Percentiles rank a stretch among this genome's conserved stretches.
phyloP scores from a whole-genome alignment of 2,797 vertebrate genomes.

The Falco rusticolus region DNA sequence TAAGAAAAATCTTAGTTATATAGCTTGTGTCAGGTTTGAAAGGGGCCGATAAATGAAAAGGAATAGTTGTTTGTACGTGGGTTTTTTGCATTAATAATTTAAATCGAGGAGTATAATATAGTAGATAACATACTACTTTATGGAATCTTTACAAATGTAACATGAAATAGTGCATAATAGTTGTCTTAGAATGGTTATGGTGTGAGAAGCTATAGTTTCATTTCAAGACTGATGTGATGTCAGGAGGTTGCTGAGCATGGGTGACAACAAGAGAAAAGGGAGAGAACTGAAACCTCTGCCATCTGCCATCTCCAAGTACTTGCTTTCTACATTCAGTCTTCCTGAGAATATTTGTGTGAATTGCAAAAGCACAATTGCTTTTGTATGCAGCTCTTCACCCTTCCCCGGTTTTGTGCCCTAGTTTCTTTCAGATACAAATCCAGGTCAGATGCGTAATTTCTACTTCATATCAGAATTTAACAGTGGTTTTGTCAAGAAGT shows the following conservation, averaged over 20 bases:
- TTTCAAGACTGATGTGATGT: background rate
- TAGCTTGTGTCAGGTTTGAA: background rate
- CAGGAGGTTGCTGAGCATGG: background rate
- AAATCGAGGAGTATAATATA: background rate
- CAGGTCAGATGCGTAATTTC: background rate
- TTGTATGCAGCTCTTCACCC: background rate
- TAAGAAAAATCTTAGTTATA: too few relatives aligned
- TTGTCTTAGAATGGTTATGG: background rate
- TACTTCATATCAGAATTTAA: background rate
- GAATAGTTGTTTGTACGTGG: background rate
- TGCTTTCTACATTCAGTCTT: background rate
- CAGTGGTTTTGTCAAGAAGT: background rate
- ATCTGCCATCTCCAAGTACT: background rate
- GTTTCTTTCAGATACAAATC: background rate
- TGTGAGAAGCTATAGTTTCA: background rate
- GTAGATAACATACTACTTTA: background rate
- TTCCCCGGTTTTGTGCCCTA: background rate
- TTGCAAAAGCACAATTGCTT: background rate
- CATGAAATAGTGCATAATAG: background rate
- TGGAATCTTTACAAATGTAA: background rate
- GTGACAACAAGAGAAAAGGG: background rate
- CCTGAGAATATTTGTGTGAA: background rate
- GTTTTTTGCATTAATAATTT: background rate
- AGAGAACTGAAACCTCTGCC: background rate
- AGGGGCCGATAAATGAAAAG: background rate